These are phyloP conservation scores for Cheilosia variabilis DNA, from an alignment of 2,888 invertebrate genomes.

Conservation along the genomic window DNA sequence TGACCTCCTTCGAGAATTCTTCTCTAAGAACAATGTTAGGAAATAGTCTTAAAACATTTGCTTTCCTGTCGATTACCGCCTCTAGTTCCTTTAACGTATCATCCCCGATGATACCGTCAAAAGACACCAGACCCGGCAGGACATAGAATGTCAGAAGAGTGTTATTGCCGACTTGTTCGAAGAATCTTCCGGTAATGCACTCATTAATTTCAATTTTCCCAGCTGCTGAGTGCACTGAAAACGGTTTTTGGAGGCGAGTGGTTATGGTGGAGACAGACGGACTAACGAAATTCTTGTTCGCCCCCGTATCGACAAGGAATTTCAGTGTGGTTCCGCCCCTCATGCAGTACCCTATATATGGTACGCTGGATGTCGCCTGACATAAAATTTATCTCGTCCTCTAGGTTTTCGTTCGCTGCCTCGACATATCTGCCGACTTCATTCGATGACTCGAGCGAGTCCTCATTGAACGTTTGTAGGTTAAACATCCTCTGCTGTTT, in stretches of 20 bases:
- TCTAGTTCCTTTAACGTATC: no score
- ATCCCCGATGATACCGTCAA: no score
- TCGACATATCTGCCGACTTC: not conserved
- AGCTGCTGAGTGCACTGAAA: not conserved
- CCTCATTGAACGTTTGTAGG: not conserved
- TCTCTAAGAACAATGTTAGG: not conserved
- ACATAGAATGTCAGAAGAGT: not conserved
- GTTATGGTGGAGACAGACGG: not conserved
- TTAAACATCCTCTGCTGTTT: no score
- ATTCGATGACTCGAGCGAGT: not conserved
- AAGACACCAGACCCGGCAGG: no score
- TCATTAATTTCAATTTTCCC: not conserved
- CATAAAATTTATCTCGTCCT: not conserved
- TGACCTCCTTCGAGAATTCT: not conserved
- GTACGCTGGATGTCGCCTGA: not conserved
- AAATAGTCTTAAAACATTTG: not conserved
- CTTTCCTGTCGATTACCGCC: not conserved
- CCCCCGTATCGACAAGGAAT: not conserved
- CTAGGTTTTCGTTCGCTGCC: not conserved
- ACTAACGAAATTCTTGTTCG: not conserved
- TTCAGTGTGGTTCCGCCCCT: not conserved
- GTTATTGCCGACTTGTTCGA: not conserved
- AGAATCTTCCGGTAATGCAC: not conserved
- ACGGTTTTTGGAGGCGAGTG: not conserved
- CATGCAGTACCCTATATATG: not conserved